Base-by-base conservation (phyloP, 1,140 invertebrate genomes). In the Sitophilus oryzae region DNA sequence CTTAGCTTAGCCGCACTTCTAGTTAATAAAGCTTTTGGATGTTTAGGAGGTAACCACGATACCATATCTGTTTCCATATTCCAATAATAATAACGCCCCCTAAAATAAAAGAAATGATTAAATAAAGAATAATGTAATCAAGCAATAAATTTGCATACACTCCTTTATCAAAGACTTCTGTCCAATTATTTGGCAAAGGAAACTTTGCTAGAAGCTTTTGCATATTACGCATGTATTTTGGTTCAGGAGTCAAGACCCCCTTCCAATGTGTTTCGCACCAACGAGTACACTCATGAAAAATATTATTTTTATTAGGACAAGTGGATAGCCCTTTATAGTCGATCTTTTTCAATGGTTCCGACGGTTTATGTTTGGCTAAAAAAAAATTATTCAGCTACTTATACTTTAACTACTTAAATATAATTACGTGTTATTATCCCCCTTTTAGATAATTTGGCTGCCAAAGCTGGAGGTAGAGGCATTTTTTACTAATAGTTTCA, bases 241-340 rank as follows among this genome's bases (percentile, higher is more conserved):
- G 79, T 52, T 80, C 81, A 36, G 89, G 88, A 62, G 84, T 79
- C 22, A 74, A 59, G 52, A 82, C 82, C 18, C 90, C 79, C 58
- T 87, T 89, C 90, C 92, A 99, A 41, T 83, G 80, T 67, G 91
- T 87, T 49, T 88, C 84, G 75, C 96, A 99, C 74, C 82, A 96
- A 19, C 82, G 80, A 1, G 81, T 82, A 73, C 96, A 99, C 57
- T 92, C 85, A 70, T 99, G 96, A 72, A 88, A 94, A 52, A 93
- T 87, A 70, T 98, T 99, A 63, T 82, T 89, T 73, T 95, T 97
- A 69, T 98, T 98, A 2, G 96, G 96, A 73, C 96, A 99, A 3
- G 88, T 86, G 62, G 80, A 81, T 60, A 84, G 84, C 22, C 78
- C 77, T 62, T 79, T 79, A 20, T 77, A 79, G 16, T 79, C 77